A percentile compares a stretch with the other conserved stretches of the same genome.
Conservation (phyloP, 2,797 vertebrate genomes). For the Carduelis carduelis region DNA sequence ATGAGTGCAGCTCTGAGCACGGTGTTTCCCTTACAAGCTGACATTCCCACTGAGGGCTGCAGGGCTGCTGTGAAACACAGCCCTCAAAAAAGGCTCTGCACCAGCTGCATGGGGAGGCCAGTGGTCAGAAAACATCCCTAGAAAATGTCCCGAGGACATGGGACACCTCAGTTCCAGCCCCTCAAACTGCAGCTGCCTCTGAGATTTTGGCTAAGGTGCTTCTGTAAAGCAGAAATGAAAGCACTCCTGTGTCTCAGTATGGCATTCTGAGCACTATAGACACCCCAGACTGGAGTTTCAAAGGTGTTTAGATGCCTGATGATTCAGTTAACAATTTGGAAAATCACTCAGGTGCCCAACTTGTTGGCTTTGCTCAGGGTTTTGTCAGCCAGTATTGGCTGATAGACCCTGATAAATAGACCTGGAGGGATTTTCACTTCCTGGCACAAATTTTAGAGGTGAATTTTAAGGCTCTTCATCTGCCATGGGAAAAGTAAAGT, state of each 20-base stretch:
- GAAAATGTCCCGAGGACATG: neutral
- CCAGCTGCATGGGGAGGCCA: neutral
- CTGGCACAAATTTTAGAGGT: neutral
- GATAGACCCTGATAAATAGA: neutral
- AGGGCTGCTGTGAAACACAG: neutral
- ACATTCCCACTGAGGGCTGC: neutral
- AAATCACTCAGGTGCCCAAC: neutral
- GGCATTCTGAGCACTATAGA: neutral
- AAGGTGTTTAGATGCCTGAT: neutral
- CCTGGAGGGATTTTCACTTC: neutral
- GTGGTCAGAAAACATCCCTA: neutral
- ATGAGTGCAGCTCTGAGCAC: neutral
- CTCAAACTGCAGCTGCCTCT: neutral
- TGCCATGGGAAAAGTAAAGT: neutral
- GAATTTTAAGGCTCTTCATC: neutral
- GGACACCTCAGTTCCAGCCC: neutral
- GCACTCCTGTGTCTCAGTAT: neutral
- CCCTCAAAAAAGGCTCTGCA: neutral
- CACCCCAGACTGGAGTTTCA: neutral
- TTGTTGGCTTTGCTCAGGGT: neutral
- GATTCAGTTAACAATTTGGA: neutral
- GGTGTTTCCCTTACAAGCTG: neutral
- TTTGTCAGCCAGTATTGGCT: neutral
- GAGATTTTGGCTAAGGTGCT: neutral
- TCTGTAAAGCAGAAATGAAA: neutral